Evolutionary conservation across 2,113 vertebrate species (phyloP).

Genomic region (Hirundichthys speculiger): DNA sequence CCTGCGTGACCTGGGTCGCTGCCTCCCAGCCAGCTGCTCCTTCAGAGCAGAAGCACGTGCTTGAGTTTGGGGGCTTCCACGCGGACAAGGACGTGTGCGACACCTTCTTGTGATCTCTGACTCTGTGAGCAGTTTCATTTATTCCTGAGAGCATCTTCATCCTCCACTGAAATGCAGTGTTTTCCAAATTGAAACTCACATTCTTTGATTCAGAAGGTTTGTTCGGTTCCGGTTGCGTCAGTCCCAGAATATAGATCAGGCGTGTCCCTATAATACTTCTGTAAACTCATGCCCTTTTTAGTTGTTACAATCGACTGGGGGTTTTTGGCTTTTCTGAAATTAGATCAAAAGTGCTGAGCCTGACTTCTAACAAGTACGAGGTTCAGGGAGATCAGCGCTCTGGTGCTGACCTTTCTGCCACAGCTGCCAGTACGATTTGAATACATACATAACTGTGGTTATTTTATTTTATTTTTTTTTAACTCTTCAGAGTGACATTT

Average conservation of each 20-base stretch:
- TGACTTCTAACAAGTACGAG: no score
- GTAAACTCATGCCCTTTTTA: background rate
- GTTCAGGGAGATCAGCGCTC: no score
- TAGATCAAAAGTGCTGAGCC: no score
- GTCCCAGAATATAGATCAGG: background rate
- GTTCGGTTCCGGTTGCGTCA: background rate
- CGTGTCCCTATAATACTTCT: background rate
- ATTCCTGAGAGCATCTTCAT: constrained; percentile 11
- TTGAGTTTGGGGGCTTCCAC: background rate
- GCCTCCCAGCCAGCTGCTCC: constrained; percentile 39
- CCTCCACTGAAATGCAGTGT: background rate
- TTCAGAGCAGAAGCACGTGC: background rate
- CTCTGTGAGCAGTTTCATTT: constrained; percentile 4
- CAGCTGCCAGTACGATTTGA: no score
- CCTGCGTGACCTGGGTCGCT: constrained; percentile 42
- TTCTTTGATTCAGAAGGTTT: background rate
- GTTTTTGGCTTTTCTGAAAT: no score
- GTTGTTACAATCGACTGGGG: background rate
- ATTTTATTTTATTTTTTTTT: no score
- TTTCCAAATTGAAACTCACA: background rate
- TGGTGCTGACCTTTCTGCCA: no score
- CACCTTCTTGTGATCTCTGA: background rate
- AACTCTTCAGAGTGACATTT: no score
- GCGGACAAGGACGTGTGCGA: background rate
- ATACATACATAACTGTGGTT: no score